A percentile compares a stretch with the other conserved stretches of the same genome.
These are phyloP conservation scores for Mellilla xanthometata DNA, from an alignment of 2,888 invertebrate species.

Conservation along the genomic window DNA sequence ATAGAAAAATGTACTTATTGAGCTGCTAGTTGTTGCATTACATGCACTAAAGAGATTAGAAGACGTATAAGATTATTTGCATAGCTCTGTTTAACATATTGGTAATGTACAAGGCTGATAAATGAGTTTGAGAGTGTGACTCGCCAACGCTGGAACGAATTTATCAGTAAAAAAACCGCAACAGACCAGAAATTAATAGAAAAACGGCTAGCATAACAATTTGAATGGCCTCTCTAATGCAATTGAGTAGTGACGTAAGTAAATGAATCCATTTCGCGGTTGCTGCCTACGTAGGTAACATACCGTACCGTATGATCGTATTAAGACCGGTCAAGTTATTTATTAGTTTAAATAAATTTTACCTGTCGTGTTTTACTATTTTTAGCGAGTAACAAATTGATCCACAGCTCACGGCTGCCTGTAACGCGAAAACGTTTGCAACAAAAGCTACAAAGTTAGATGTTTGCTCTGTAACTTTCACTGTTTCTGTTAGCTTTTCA, in stretches of 20 bases:
- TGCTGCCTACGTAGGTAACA: slow-evolving; percentile 17
- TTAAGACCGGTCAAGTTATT: slow-evolving; percentile 7
- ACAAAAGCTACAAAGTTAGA: slow-evolving; percentile 4
- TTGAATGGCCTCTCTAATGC: slow-evolving; percentile 59
- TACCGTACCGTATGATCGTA: slow-evolving; percentile 13
- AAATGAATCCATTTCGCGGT: slow-evolving; percentile 46
- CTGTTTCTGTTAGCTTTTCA: slow-evolving; percentile 3
- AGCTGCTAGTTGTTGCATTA: not conserved
- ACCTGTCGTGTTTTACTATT: not conserved
- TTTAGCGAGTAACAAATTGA: slow-evolving; percentile 3
- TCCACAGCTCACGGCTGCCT: not conserved
- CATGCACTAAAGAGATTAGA: slow-evolving; percentile 11
- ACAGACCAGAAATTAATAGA: slow-evolving; percentile 31
- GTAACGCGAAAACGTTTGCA: not conserved
- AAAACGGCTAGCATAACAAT: slow-evolving; percentile 41
- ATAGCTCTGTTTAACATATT: slow-evolving; percentile 1
- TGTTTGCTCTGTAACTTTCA: slow-evolving; percentile 9
- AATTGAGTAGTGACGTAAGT: slow-evolving; percentile 55
- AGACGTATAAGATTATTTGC: slow-evolving; percentile 6
- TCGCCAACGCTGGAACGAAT: slow-evolving; percentile 6
- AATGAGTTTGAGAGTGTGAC: slow-evolving; percentile 21
- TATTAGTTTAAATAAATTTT: slow-evolving; percentile 3
- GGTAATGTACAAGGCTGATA: slow-evolving; percentile 16
- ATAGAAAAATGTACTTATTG: not conserved
- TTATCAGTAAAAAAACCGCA: slow-evolving; percentile 6